phyloP scores from a whole-genome alignment of 2,113 vertebrate genomes.

The Strix uralensis region DNA sequence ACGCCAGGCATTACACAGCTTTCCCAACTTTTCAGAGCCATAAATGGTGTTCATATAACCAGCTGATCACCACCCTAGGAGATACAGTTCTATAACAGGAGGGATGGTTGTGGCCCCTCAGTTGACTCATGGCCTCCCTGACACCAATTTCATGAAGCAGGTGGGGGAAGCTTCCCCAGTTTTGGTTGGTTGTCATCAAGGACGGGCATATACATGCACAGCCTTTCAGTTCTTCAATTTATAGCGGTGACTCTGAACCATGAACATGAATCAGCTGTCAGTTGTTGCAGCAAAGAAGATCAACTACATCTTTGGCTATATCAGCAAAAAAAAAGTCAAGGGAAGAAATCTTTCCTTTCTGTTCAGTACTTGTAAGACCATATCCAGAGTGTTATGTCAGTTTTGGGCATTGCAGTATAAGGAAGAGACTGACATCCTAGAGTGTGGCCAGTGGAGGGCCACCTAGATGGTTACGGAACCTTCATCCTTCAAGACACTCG shows the following conservation, averaged over 20 bases:
- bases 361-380: background rate
- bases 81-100: background rate
- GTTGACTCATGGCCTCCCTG: background rate
- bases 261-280: background rate
- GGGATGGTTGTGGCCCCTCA: background rate
- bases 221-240: background rate
- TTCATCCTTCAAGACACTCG: background rate
- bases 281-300: background rate
- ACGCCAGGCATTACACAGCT: background rate
- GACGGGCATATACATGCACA: background rate
- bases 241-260: background rate
- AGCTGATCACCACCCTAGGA: background rate
- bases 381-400: background rate
- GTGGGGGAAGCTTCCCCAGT: background rate
- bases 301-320: background rate
- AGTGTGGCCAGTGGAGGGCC: background rate
- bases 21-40: background rate
- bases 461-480: background rate
- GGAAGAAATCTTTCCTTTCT: background rate
- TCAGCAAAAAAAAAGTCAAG: background rate
- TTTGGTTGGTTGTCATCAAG: background rate
- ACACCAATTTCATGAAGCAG: background rate
- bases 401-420: background rate
- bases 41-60: background rate
- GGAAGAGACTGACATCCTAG: background rate